Evolutionary conservation across 2,888 invertebrate genomes (phyloP).

Genomic region (Melitaea athalia): DNA sequence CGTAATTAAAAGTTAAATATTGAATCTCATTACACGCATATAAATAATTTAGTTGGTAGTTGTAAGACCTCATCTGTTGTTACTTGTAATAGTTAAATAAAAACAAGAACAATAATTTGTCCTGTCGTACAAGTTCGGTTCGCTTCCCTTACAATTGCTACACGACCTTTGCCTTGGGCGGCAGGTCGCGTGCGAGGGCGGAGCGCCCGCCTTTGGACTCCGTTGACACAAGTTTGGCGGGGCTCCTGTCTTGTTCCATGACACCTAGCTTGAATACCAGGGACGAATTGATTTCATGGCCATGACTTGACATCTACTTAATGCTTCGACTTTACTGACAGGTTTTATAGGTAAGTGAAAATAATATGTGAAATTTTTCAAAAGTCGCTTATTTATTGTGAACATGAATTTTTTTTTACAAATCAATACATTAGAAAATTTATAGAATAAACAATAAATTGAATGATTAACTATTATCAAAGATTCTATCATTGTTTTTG

Average conservation of each 20-base stretch:
- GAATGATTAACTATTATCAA: no score
- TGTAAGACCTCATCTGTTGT: no score
- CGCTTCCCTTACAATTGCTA: constrained; percentile 23
- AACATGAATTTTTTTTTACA: no score
- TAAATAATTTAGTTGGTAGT: no score
- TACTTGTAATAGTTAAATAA: background rate
- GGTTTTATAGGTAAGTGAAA: background rate
- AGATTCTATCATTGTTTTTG: no score
- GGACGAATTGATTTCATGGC: background rate
- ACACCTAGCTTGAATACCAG: constrained; percentile 23
- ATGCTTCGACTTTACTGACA: background rate
- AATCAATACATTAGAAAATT: no score
- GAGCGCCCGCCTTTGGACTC: constrained; percentile 59
- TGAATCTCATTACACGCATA: no score
- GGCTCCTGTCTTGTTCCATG: constrained; percentile 41
- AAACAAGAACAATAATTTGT: constrained; percentile 8
- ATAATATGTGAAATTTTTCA: background rate
- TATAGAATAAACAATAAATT: no score
- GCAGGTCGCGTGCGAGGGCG: constrained; percentile 45
- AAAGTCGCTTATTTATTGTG: no score
- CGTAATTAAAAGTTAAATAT: no score
- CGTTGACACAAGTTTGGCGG: constrained; percentile 66
- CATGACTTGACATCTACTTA: background rate
- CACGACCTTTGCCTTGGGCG: constrained; percentile 36
- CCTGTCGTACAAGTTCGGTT: constrained; percentile 4